phyloP scores from a whole-genome alignment of 2,888 invertebrate species.

The Diachrysia chrysitis region DNA sequence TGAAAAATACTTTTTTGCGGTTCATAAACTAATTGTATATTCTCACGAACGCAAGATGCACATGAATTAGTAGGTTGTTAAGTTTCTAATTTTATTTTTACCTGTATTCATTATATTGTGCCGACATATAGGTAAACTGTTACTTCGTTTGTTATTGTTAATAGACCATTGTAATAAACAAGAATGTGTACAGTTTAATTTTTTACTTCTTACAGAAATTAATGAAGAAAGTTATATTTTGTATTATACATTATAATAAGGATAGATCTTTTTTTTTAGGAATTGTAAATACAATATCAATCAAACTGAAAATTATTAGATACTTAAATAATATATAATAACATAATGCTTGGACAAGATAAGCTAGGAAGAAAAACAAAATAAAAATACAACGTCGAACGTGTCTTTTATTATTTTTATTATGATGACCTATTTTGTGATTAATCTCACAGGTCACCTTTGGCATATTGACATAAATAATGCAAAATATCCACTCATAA shows the following conservation, averaged over 20 bases:
- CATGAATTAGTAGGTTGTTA: constrained; percentile 47
- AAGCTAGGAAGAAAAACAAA: background rate
- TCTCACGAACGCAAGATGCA: constrained; percentile 69
- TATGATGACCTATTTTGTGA: background rate
- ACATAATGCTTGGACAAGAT: background rate
- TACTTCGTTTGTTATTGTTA: background rate
- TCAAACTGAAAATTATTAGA: too few relatives aligned
- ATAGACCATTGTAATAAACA: background rate
- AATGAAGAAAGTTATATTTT: too few relatives aligned
- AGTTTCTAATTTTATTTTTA: constrained; percentile 56
- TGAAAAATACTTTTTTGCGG: constrained; percentile 59
- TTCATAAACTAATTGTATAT: constrained; percentile 64
- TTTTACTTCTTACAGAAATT: background rate
- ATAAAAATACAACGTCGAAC: background rate
- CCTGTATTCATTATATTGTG: constrained; percentile 12
- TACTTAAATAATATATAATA: too few relatives aligned
- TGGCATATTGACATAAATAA: background rate
- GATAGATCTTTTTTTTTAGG: too few relatives aligned
- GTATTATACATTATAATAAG: too few relatives aligned
- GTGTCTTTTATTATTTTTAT: background rate
- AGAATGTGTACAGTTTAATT: background rate
- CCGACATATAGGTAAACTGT: constrained; percentile 1
- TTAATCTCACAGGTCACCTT: background rate
- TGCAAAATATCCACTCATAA: too few relatives aligned
- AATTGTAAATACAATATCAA: too few relatives aligned